These are phyloP conservation scores for Cisticola juncidis DNA, from an alignment of 2,113 vertebrate genomes.

Conservation along the genomic window DNA sequence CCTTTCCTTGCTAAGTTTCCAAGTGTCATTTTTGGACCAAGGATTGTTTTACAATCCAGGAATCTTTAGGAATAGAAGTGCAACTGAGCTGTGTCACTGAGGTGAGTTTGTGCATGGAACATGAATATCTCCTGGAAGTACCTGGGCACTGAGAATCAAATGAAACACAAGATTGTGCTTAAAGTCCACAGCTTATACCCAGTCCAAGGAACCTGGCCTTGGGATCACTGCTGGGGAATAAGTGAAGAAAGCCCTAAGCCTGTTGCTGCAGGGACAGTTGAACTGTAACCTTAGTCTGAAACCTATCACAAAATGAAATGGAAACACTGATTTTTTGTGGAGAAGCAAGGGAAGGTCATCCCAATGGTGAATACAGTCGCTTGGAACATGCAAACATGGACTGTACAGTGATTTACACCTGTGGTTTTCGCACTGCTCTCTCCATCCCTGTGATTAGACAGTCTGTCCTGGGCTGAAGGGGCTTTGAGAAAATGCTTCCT, in stretches of 20 bases:
- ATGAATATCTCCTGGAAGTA: not conserved
- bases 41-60: not conserved
- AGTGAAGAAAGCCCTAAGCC: not conserved
- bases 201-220: not conserved
- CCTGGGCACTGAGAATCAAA: not conserved
- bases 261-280: not conserved
- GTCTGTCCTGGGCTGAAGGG: not conserved
- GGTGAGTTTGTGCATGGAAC: not conserved
- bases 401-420: not conserved
- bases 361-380: not conserved
- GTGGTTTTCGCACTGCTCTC: not conserved
- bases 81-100: not conserved
- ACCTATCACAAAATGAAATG: not conserved
- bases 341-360: not conserved
- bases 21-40: not conserved
- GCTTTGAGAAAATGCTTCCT: not conserved
- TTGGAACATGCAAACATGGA: not conserved
- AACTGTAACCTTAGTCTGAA: not conserved
- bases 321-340: not conserved
- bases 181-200: not conserved
- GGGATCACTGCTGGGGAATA: not conserved
- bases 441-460: not conserved
- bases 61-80: not conserved
- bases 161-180: not conserved
- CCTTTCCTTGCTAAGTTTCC: not conserved